Base-by-base conservation (phyloP, 2,113 vertebrate genomes). In the Solenodon paradoxus region DNA sequence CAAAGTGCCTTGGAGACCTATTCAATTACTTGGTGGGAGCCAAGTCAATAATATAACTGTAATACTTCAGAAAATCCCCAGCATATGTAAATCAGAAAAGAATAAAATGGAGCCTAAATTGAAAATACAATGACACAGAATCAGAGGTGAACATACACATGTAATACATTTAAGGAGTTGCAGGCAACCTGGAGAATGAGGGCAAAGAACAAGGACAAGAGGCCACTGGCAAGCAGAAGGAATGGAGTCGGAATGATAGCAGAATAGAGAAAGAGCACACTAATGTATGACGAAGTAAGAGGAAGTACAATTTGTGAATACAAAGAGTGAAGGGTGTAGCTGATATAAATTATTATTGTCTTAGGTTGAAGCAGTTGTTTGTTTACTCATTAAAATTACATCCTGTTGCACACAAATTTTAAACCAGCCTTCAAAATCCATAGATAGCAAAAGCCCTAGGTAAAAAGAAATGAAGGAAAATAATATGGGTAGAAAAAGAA, bases 1-100 rank as follows among this genome's bases (percentile, higher is more conserved):
- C 83, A 59, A 81, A 64, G 88, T 96, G 96, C 68, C 66, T 94
- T 96, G 20, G 19, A 66, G 97, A 17, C 15, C 94, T 85, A 90
- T 61, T 64, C n/a, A 94, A 79, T 95, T 95, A 92, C 85, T 63
- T 57, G 49, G 45, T 7, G 79, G 35, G 93, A 96, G 82, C 45
- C 81, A 96, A 94, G 83, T 66, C 66, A 89, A 35, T 32, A 59
- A 55, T 2, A 38, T 16, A 92, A 83, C 32, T 74, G 9, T 42
- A 79, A 66, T 30, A 63, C 9, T 55, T 53, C 2, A 53, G n/a
- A 38, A 45, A 88, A 17, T 84, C 53, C 28, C 0, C 2, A 22
- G n/a, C 93, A 88, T 55, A 81, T 93, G 45, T 24, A 57, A 45
- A 28, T 55, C 28, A 94, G 71, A 79, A 55, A 91, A 94, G 16